These are phyloP conservation scores for Diglossa cyanea DNA, from an alignment of 2,797 vertebrate genomes.

Conservation along the genomic window DNA sequence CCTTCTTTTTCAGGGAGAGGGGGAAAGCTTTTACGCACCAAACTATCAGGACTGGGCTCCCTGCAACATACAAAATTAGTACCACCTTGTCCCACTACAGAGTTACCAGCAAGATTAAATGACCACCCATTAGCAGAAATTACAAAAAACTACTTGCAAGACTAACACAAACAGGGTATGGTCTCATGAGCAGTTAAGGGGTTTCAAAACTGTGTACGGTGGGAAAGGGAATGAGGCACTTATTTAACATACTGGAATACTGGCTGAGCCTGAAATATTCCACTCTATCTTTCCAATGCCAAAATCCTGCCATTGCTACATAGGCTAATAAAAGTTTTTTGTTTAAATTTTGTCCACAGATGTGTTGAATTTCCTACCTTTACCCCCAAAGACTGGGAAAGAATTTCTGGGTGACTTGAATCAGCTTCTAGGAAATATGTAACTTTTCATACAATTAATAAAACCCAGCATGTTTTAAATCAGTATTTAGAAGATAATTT, in stretches of 20 bases:
- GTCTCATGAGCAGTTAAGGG: not conserved
- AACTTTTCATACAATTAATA: not conserved
- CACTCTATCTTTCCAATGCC: not conserved
- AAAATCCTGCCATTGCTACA: not conserved
- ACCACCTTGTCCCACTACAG: not conserved
- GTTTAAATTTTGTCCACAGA: not conserved
- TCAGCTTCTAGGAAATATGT: not conserved
- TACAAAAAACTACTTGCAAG: not conserved
- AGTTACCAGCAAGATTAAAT: not conserved
- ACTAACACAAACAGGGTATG: not conserved
- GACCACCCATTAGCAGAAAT: not conserved
- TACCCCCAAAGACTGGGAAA: not conserved
- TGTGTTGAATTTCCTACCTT: not conserved
- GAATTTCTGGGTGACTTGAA: not conserved
- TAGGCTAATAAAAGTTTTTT: not conserved
- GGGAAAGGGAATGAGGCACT: not conserved
- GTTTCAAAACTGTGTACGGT: not conserved
- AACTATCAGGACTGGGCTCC: not conserved
- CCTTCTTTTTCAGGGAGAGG: not conserved
- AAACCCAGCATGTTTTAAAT: not conserved
- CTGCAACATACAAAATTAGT: not conserved
- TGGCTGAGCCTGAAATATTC: slow-evolving; percentile 28
- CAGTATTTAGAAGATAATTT: not conserved
- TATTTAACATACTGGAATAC: not conserved
- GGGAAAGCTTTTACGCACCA: not conserved